Evolutionary conservation across 2,888 invertebrate species (phyloP).

Genomic region (Mylabris sibirica): DNA sequence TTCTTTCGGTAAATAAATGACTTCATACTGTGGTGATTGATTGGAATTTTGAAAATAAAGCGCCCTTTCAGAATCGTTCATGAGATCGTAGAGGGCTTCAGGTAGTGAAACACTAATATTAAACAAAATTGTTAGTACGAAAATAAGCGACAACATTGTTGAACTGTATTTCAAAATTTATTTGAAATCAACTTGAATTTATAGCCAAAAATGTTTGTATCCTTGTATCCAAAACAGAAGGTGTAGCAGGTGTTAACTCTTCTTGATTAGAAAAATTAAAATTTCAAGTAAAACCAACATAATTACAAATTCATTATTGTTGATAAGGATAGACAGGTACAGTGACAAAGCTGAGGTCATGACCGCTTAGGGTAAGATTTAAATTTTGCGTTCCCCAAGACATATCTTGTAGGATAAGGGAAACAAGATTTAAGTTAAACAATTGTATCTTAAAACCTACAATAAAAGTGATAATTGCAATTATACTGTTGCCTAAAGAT

Average conservation of each 20-base stretch:
- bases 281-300: background rate
- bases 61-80: slow-evolving; percentile 57
- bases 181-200: background rate
- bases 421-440: too few relatives aligned
- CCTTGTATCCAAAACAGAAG: too few relatives aligned
- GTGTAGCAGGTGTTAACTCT: background rate
- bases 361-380: too few relatives aligned
- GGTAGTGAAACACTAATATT: background rate
- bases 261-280: slow-evolving; percentile 5
- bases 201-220: slow-evolving; percentile 2
- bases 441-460: too few relatives aligned
- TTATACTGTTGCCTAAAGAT: too few relatives aligned
- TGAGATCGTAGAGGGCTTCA: slow-evolving; percentile 55
- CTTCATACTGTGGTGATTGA: slow-evolving; percentile 66
- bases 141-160: background rate
- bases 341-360: too few relatives aligned
- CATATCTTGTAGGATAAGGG: too few relatives aligned
- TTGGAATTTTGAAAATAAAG: slow-evolving; percentile 39
- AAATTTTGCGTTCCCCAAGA: too few relatives aligned
- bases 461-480: too few relatives aligned
- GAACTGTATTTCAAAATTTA: background rate
- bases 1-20: slow-evolving; percentile 67
- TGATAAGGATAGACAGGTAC: background rate
- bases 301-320: background rate
- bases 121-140: background rate